Evolutionary conservation across 2,797 vertebrate genomes (phyloP).

Genomic region (Gymnodraco acuticeps): DNA sequence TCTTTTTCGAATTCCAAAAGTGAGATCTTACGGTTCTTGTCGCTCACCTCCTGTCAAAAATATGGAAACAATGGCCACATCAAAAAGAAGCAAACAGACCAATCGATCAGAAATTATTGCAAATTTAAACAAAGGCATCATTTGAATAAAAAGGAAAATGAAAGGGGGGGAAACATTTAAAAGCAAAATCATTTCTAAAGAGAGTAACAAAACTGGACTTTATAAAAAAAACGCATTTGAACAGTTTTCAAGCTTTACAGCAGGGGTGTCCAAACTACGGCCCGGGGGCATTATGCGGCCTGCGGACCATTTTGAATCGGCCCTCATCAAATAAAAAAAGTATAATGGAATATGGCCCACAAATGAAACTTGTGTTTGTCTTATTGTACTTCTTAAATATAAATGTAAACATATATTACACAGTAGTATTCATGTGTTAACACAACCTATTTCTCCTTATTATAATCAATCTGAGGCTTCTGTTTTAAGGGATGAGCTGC

Average conservation of each 20-base stretch:
- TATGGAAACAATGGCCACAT: neutral
- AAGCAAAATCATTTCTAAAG: neutral
- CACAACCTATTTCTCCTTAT: no score
- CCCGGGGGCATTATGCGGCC: no score
- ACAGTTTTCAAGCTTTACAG: neutral
- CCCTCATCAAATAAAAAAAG: no score
- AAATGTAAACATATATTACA: no score
- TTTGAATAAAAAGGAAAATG: neutral
- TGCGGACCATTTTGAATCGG: no score
- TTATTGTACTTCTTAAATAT: no score
- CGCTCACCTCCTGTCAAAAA: conserved; percentile 74
- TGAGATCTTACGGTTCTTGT: conserved; percentile 80
- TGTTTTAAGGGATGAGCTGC: no score
- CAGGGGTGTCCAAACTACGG: no score
- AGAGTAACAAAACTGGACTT: neutral
- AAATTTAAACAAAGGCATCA: neutral
- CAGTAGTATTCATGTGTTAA: no score
- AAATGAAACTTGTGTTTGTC: no score
- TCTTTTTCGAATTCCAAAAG: conserved; percentile 78
- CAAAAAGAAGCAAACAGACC: neutral
- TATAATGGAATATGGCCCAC: no score
- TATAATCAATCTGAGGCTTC: no score
- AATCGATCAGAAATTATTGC: neutral
- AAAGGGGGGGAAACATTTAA: neutral
- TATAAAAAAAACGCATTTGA: neutral